Percentiles rank a stretch among this genome's conserved stretches.
These are phyloP conservation scores for Peromyscus attwateri DNA, from an alignment of 2,797 vertebrate genomes.

Conservation along the genomic window DNA sequence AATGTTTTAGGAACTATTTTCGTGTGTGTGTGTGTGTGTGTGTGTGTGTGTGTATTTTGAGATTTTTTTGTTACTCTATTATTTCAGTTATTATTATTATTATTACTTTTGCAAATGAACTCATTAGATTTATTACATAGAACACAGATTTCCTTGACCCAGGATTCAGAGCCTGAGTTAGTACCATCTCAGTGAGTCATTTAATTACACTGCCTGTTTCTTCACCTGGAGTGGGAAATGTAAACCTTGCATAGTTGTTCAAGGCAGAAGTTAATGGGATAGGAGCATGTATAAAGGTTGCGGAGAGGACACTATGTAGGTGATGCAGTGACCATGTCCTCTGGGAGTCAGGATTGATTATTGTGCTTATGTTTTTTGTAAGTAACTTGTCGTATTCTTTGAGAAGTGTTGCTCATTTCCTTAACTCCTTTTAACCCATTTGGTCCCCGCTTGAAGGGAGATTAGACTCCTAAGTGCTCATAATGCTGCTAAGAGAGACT, in stretches of 20 bases:
- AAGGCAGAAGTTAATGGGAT: background rate
- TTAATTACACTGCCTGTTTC: constrained; percentile 15
- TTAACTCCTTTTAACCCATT: background rate
- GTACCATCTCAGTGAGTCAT: background rate
- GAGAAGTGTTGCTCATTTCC: background rate
- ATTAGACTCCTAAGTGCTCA: background rate
- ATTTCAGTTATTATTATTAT: background rate
- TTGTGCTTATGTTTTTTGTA: constrained; percentile 47
- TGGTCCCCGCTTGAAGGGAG: background rate
- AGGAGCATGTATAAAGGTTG: constrained; percentile 4
- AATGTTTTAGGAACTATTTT: background rate
- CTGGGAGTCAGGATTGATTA: background rate
- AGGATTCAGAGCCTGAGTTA: constrained; percentile 16
- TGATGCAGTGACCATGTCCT: background rate
- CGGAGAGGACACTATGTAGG: background rate
- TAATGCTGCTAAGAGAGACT: background rate
- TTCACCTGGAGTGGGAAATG: constrained; percentile 38
- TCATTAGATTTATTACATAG: background rate
- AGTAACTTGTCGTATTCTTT: constrained; percentile 9
- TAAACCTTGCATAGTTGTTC: background rate
- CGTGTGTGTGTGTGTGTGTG: background rate
- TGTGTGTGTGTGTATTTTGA: constrained; percentile 10
- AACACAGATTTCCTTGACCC: constrained; percentile 18
- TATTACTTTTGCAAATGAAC: constrained; percentile 39
- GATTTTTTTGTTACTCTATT: background rate